Evolutionary conservation across 2,113 vertebrate genomes (phyloP).

Genomic region (Neomonachus schauinslandi): DNA sequence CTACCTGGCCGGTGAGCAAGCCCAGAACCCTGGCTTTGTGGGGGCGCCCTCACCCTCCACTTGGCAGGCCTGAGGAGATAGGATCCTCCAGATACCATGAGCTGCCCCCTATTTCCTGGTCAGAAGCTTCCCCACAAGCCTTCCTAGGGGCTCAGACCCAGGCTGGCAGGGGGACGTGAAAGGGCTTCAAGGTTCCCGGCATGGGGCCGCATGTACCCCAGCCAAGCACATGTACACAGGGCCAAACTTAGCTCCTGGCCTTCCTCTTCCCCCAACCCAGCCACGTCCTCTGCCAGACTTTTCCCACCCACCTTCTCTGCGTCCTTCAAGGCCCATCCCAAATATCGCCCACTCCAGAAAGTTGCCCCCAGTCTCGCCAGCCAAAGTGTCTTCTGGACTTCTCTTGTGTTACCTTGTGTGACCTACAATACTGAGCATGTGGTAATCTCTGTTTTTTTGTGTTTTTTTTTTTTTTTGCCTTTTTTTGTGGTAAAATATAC

Average conservation of each 20-base stretch:
- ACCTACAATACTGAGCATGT: background rate
- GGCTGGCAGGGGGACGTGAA: too few relatives aligned
- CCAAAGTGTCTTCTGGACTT: background rate
- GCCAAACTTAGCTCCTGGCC: background rate
- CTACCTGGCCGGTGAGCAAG: background rate
- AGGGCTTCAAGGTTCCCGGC: background rate
- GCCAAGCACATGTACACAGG: background rate
- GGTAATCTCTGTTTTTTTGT: background rate
- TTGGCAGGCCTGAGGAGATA: background rate
- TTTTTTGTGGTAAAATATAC: background rate
- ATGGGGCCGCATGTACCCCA: fast-evolving
- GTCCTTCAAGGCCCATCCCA: background rate
- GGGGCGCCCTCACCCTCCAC: background rate
- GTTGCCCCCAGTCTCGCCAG: too few relatives aligned
- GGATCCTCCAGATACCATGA: background rate
- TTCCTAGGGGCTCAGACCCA: background rate
- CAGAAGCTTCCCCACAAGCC: background rate
- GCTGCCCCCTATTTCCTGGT: background rate
- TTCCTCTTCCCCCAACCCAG: too few relatives aligned
- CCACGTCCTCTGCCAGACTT: fast-evolving
- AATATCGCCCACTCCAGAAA: background rate
- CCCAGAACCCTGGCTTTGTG: background rate
- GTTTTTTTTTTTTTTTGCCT: background rate
- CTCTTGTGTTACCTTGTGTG: fast-evolving
- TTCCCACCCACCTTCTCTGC: background rate